Conservation (phyloP, 2,113 vertebrate genomes). For the Myrmophylax atrothorax region DNA sequence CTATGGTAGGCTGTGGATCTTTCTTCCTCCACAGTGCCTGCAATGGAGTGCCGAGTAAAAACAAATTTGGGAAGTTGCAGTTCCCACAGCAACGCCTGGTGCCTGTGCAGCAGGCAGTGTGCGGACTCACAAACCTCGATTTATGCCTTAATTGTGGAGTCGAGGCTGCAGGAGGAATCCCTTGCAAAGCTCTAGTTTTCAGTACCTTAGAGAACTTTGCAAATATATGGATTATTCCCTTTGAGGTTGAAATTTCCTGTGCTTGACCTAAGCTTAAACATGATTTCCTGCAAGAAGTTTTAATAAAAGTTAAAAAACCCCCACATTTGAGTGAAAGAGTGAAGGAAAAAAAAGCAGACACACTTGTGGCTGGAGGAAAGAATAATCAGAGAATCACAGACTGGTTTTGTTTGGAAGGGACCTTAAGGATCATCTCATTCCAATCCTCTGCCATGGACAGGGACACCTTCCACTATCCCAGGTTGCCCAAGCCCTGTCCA, state of each 20-base stretch:
- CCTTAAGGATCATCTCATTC: accelerated
- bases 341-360: not conserved
- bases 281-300: not conserved
- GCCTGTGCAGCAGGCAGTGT: not conserved
- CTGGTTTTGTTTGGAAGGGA: not conserved
- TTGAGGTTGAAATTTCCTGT: not conserved
- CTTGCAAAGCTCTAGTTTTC: not conserved
- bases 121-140: not conserved
- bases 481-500: accelerated
- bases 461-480: not conserved
- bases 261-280: not conserved
- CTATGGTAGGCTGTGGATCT: not conserved
- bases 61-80: slow-evolving; percentile 11
- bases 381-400: not conserved
- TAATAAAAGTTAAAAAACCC: not conserved
- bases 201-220: not conserved
- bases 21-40: not conserved
- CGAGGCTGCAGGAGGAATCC: not conserved
- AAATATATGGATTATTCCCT: not conserved
- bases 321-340: not conserved
- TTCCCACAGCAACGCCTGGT: slow-evolving; percentile 47
- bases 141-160: slow-evolving; percentile 13
- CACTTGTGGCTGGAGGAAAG: accelerated
- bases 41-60: not conserved
- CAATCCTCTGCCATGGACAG: not conserved